Percentiles rank a stretch among this genome's conserved stretches.
Evolutionary conservation across 30 jellyfish, hydroid and myxozoan genomes (phyloP).

Genomic region (Rhopilema esculentum): DNA sequence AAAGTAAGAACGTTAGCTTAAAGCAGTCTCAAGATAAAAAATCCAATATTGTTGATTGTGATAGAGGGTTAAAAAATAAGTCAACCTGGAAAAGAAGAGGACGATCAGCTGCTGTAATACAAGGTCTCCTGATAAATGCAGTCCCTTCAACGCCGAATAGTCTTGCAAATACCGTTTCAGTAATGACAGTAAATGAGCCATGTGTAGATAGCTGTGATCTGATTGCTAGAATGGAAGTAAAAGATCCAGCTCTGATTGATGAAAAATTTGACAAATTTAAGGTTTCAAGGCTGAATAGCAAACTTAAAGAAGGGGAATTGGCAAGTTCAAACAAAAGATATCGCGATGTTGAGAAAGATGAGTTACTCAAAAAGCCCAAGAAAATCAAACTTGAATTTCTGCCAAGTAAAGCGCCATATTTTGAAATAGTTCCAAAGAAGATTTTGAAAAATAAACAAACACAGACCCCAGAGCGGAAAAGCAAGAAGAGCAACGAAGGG

Average conservation of each 20-base stretch:
- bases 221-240: neutral
- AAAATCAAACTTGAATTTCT: slow-evolving; percentile 43
- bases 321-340: slow-evolving; percentile 23
- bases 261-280: neutral
- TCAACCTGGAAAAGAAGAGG: slow-evolving; percentile 14
- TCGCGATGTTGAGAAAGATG: slow-evolving; percentile 20
- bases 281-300: neutral
- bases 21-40: neutral
- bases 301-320: neutral
- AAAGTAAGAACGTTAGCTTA: neutral
- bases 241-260: neutral
- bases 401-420: slow-evolving; percentile 33
- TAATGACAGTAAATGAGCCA: neutral
- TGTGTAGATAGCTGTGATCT: neutral
- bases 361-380: slow-evolving; percentile 34
- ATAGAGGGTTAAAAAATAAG: neutral
- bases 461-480: slow-evolving; percentile 61
- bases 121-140: slow-evolving; percentile 1
- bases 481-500: slow-evolving; percentile 3
- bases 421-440: slow-evolving; percentile 52
- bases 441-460: slow-evolving; percentile 58
- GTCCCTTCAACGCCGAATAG: neutral
- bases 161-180: neutral
- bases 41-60: neutral
- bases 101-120: slow-evolving; percentile 2